Percentiles rank a stretch among this genome's conserved stretches.
phyloP scores from a whole-genome alignment of 2,888 invertebrate species.

The Ophion costatus region DNA sequence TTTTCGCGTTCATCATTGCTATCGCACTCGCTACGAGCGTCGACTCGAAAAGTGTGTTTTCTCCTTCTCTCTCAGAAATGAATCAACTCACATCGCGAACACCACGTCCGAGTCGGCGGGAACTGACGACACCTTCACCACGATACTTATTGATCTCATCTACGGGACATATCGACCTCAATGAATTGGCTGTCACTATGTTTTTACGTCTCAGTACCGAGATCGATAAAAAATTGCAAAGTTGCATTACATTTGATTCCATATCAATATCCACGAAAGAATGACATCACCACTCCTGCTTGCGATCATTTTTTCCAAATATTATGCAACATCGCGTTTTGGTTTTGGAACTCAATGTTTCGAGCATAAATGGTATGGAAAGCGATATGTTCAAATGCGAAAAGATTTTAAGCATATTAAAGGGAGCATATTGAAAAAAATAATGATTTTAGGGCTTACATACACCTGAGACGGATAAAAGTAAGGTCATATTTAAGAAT shows the following conservation, averaged over 20 bases:
- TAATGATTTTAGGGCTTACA: no score
- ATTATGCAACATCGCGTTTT: no score
- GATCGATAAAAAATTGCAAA: neutral
- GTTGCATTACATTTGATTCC: neutral
- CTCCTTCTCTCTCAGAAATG: conserved; percentile 23
- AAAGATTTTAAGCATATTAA: no score
- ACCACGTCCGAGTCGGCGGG: neutral
- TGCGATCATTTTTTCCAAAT: no score
- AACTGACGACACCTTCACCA: neutral
- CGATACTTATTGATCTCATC: neutral
- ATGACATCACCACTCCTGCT: neutral
- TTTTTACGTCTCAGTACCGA: neutral
- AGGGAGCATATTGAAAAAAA: no score
- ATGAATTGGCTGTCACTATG: neutral
- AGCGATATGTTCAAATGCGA: no score
- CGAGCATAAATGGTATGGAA: no score
- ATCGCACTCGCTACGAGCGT: conserved; percentile 26
- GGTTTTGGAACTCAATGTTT: no score
- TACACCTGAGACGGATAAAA: no score
- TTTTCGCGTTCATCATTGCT: conserved; percentile 61
- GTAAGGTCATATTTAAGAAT: no score
- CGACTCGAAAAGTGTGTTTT: conserved; percentile 22
- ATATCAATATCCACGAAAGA: neutral
- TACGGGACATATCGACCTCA: neutral
- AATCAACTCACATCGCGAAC: conserved; percentile 28